Evolutionary conservation across 2,888 invertebrate species (phyloP), one percentile per base, ranked within the genome.

Genomic region (Trachelus troglodyta): DNA sequence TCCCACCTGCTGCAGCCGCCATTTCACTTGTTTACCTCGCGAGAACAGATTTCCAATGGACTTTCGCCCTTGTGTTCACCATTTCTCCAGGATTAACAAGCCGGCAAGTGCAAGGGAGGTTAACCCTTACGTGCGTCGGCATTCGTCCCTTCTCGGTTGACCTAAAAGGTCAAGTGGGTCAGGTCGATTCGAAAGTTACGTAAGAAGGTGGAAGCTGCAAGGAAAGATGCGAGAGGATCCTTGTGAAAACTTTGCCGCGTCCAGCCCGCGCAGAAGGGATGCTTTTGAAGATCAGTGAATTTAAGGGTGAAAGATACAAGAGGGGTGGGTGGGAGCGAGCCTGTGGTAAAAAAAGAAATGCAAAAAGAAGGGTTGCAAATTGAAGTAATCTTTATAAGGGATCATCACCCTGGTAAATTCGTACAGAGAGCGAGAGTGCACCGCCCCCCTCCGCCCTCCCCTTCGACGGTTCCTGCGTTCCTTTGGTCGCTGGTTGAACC

Each of bases 21-120:
- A 73, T 68, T 69, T 77, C 69, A 69, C 69, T 77, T 77, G 74
- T 77, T 77, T 74, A 74, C 69, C 30, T 23, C 23, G 35, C 33
- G 23, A 15, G 69, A 69, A 77, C 69, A 6, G 9, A 23, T 1
- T 9, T 56, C 23, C 2, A 56, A 56, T 23, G 56, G 56, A 56
- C 56, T 23, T 9, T 9, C 23, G 23, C 23, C 56, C 56, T 56
- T 56, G 23, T 56, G 0, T 9, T 9, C 23, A 9, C 2, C 2
- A 23, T 56, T 56, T 23, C 9, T 23, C 9, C 56, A 23, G 56
- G 56, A 56, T 23, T 9, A 23, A 2, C 2, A 9, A 56, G 56
- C 2, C 56, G 2, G 23, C 56, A 23, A 23, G 23, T 23, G 23
- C 23, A 2, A 2, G 0, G 56, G 15, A 23, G 56, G 15, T 23